Evolutionary conservation across 1,140 invertebrate genomes (phyloP), one percentile per base, ranked within the genome.

Genomic region (Bemisia tabaci): DNA sequence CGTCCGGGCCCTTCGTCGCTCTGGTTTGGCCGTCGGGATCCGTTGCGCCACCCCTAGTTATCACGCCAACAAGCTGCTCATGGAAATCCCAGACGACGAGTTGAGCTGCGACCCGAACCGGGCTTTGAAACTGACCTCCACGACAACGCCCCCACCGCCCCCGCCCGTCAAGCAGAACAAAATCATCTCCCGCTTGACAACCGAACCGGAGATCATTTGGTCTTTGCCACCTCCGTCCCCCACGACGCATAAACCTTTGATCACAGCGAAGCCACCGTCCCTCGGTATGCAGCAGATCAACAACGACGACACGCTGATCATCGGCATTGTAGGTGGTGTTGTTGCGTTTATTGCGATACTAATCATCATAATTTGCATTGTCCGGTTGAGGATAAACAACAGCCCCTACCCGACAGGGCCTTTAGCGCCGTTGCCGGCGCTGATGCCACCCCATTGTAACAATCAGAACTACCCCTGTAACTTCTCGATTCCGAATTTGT

Each of bases 291-390:
- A 82, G 11, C 80, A 83, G 1, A 81, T 89, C 0, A 87, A 83
- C 60, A 94, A 92, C 69, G 92, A 95, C 71, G 92, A 95, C 71
- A 93, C 91, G 1, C 75, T 95, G 0, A 94, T 95, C 62, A 94
- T 95, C 64, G 91, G 91, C 2, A 94, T 95, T 70, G 91, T 94
- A 0, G 91, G 90, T 1, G 91, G 91, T 21, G 91, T 95, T 0
- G 90, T 95, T 17, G 90, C 88, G 1, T 92, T 95, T 72, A 92
- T 95, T 62, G 88, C 89, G 12, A 87, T 95, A 68, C 80, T 94
- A 21, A 89, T 94, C 27, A 87, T 94, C 24, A 86, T 90, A 1
- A 93, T 94, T 67, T 95, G 92, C 74, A 88, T 95, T 22, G 88
- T 93, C 17, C 81, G 90, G 24, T 72, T 81, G 9, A 74, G 87